Conservation (phyloP, 2,888 invertebrate genomes). For the Syrphus vitripennis region DNA sequence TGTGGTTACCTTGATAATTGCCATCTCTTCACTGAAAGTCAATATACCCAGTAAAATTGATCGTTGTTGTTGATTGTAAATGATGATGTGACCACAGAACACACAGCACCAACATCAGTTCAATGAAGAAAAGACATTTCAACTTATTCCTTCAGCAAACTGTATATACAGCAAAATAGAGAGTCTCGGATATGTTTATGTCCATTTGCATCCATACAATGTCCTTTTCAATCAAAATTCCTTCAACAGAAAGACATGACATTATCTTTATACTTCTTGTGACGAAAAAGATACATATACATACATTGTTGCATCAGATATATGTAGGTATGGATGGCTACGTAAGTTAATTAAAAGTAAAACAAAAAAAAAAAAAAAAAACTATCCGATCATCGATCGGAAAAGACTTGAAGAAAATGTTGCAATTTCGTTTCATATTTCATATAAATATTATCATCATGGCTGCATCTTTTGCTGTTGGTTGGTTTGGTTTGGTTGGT, state of each 20-base stretch:
- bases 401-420: constrained; percentile 3
- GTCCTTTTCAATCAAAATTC: constrained; percentile 63
- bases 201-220: constrained; percentile 33
- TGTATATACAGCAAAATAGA: constrained; percentile 6
- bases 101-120: neutral
- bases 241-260: constrained; percentile 45
- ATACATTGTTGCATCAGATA: constrained; percentile 1
- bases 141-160: neutral
- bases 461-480: neutral
- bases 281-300: constrained; percentile 29
- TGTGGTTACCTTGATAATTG: constrained; percentile 57
- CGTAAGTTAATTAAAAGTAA: constrained; percentile 51
- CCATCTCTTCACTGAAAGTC: constrained; percentile 34
- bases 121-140: constrained; percentile 1
- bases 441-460: constrained; percentile 24
- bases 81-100: constrained; percentile 40
- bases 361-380: neutral
- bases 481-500: neutral
- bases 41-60: constrained; percentile 11
- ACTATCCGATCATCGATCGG: neutral
- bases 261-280: constrained; percentile 3
- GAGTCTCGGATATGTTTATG: neutral
- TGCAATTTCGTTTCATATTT: constrained; percentile 60
- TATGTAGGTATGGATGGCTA: neutral
- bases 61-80: constrained; percentile 38